Base-by-base conservation (phyloP, 37 sponge, comb jelly and placozoan genomes). In the Axinella damicornis region DNA sequence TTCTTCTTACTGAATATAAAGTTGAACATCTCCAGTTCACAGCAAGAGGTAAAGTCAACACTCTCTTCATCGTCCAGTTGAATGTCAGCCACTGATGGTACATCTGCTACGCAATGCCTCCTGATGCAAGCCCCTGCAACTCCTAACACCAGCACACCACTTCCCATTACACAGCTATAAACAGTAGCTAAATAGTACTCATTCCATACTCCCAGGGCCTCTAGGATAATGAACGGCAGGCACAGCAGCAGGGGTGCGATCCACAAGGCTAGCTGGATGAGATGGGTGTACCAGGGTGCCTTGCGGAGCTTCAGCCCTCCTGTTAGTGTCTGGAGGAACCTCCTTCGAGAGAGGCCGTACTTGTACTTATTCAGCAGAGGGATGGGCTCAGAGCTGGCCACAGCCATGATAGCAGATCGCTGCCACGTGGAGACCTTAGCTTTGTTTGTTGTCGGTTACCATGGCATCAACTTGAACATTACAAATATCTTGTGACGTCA, bases 361-460 rank as follows among this genome's bases (percentile, higher is more conserved):
- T 92, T 92, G 72, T 83, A 87, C 46, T 77, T 66, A 41, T 83
- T 92, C 52, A 92, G 57, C 63, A 92, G 73, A 2, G 92, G 92
- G 19, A 82, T 46, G 46, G 46, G 46, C 46, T 46, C 46, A 46
- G 46, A 46, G 46, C 9, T 46, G 46, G 46, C 46, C 46, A 46
- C 9, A 46, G 46, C 46, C 4, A 4, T 46, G n/a, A n/a, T 9
- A 12, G 46, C 46, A 46, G 46, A 46, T 4, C 46, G 4, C 46
- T 46, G 46, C 46, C 46, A 46, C 46, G 46, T 46, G 46, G 46
- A 12, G 46, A 9, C 46, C n/a, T 19, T 5, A 25, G 25, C 27
- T 27, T 61, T 61, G 25, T 61, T 61, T 61, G 14, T 61, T 61
- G 25, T 22, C 12, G 25, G 62, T 61, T 61, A 61, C 62, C 62